phyloP scores from a whole-genome alignment of 1,140 invertebrate genomes.

The Mycetomoellerius zeteki region DNA sequence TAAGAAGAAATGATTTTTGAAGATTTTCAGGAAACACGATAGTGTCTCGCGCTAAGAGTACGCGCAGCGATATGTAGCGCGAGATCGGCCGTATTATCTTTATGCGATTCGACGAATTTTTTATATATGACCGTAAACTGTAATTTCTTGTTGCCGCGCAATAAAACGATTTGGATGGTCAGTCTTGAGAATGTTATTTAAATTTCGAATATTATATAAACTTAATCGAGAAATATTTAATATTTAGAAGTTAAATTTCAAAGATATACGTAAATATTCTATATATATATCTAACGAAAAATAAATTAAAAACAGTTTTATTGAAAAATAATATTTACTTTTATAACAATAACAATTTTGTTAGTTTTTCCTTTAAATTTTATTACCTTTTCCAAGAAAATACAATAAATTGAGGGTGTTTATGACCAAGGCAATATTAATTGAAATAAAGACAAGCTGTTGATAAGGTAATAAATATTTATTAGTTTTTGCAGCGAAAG shows the following conservation, averaged over 20 bases:
- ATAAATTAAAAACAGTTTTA: no score
- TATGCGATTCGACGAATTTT: no score
- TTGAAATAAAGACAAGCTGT: background rate
- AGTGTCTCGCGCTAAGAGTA: no score
- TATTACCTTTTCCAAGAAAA: no score
- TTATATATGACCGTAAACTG: background rate
- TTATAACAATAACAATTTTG: no score
- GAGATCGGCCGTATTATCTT: no score
- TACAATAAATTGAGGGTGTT: no score
- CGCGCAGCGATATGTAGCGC: no score
- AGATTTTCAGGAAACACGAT: background rate
- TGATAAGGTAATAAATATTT: background rate
- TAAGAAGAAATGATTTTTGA: background rate
- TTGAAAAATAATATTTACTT: no score
- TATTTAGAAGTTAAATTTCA: background rate
- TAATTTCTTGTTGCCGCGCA: background rate
- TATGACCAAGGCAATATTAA: background rate
- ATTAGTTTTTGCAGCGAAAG: background rate
- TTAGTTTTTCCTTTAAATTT: no score
- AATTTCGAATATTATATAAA: background rate
- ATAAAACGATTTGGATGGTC: background rate
- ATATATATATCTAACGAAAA: no score
- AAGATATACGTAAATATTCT: background rate
- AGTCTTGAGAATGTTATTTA: background rate
- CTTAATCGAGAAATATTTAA: background rate